phyloP scores from a whole-genome alignment of 2,113 vertebrate species.

The Bos indicus region DNA sequence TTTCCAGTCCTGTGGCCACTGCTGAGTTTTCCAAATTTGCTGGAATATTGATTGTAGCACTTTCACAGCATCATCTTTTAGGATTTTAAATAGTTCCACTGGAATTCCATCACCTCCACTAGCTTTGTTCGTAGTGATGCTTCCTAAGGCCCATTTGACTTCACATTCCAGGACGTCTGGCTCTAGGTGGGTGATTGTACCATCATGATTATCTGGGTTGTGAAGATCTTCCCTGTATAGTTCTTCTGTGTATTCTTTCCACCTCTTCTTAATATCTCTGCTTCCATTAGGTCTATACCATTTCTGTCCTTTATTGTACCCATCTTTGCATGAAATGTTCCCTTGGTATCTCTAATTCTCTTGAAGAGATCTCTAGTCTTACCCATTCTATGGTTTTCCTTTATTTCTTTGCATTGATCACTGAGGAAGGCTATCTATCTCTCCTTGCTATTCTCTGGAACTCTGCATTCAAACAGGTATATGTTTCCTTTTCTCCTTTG shows the following conservation, averaged over 20 bases:
- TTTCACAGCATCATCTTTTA: neutral
- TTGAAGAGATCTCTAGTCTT: neutral
- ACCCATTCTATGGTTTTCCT: neutral
- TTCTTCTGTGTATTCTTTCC: neutral
- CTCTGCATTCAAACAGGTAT: neutral
- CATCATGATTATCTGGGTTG: neutral
- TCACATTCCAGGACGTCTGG: neutral
- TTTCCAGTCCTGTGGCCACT: neutral
- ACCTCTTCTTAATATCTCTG: neutral
- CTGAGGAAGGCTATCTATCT: neutral
- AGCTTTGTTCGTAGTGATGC: neutral
- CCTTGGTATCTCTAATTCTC: neutral
- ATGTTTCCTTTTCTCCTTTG: neutral
- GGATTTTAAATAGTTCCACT: neutral
- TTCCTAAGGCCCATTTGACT: neutral
- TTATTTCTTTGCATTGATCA: neutral
- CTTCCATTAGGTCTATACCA: neutral
- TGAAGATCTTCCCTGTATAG: neutral
- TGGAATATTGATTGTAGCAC: neutral
- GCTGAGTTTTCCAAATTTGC: neutral
- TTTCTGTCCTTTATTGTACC: neutral
- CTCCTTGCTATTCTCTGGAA: neutral
- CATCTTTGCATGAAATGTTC: neutral
- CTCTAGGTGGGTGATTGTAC: neutral
- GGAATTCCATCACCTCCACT: neutral